Base-by-base conservation (phyloP, 2,888 invertebrate species). In the Drosophila mayaguana region DNA sequence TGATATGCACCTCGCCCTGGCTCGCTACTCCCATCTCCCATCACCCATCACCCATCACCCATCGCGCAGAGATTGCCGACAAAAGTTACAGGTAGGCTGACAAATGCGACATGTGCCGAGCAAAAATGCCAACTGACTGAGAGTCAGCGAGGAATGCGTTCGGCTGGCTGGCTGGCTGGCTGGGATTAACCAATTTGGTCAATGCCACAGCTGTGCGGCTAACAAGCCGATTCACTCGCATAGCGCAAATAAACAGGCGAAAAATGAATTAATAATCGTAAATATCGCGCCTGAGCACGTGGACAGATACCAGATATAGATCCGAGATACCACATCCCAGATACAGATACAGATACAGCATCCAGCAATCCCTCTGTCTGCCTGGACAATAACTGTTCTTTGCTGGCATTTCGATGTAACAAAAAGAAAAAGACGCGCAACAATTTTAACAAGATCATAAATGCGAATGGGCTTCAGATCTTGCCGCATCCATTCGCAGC, bases 231-330 rank as follows among this genome's bases (percentile, higher is more conserved):
- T 12, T 45, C 22, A 18, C 42, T 50, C 62, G 62, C 78, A 71
- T 74, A 40, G 62, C 76, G 71, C 83, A 64, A 75, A 77, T 86
- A 81, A 88, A 72, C 78, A 71, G 78, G 82, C 88, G 69, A 89
- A 88, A 90, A 90, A 90, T 90, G 88, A 90, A 90, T 90, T 90
- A 89, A 90, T 90, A 90, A 90, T 90, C 90, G 90, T 90, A 90
- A 90, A 90, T 90, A 90, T 89, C 66, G 83, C 82, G 63, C 84
- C 85, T 72, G 62, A 69, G 81, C 88, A 86, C 86, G 88, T 86
- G 90, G 68, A 45, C 56, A 40, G 68, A 59, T 18, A 32, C 14
- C 43, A 20, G 43, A 20, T 42, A 16, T 22, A 16, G 36, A 36
- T 36, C 14, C 36, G 11, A n/a, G 46, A 12, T 16, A 3, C 7